Conservation (phyloP, 2,113 vertebrate genomes). For the Capricornis sumatraensis region DNA sequence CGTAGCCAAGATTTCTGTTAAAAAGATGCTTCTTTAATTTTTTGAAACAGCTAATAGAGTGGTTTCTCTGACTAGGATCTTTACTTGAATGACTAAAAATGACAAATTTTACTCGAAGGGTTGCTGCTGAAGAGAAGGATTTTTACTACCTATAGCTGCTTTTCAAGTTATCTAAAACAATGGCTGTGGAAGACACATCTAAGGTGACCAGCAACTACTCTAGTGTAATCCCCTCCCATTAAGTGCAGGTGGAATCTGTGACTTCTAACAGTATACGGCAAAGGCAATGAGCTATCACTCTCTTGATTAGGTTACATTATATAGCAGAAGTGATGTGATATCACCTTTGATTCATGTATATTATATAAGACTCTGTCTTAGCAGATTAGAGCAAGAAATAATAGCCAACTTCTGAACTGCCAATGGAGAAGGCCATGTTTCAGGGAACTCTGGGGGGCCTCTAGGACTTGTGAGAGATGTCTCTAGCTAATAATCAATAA, state of each 20-base stretch:
- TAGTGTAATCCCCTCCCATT: not conserved
- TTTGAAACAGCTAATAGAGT: not conserved
- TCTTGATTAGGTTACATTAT: not conserved
- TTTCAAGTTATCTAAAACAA: not conserved
- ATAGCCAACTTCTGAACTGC: not conserved
- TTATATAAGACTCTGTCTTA: not conserved
- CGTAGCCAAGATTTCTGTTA: not conserved
- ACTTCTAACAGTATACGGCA: not conserved
- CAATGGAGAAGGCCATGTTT: not conserved
- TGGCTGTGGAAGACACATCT: not conserved
- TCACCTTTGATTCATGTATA: not conserved
- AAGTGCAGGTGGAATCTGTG: not conserved
- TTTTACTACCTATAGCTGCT: not conserved
- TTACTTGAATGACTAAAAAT: constrained; percentile 2
- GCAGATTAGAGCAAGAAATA: not conserved
- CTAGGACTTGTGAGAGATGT: not conserved
- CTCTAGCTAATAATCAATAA: not conserved
- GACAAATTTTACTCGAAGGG: not conserved
- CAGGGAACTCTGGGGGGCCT: not conserved
- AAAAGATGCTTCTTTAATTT: not conserved
- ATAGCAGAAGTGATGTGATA: not conserved
- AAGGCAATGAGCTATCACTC: not conserved
- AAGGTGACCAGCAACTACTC: not conserved
- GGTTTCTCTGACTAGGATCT: not conserved
- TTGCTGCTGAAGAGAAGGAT: not conserved